Conservation (phyloP, 2,797 vertebrate genomes). For the Oryzias dopingdopingensis region DNA sequence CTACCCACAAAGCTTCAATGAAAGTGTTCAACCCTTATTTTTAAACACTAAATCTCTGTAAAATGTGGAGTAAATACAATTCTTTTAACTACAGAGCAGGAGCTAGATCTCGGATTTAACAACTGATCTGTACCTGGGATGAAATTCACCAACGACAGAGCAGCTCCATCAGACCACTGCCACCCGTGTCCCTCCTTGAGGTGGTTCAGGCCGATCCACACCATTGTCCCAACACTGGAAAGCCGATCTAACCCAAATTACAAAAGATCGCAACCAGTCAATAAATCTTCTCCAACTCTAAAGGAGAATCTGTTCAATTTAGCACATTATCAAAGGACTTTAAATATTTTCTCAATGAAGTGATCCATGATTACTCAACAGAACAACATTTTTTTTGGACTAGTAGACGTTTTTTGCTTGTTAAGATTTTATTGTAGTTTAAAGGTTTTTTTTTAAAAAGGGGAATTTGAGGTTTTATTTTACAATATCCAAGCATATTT, state of each 20-base stretch:
- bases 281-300: background rate
- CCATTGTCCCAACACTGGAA: slow-evolving; percentile 69
- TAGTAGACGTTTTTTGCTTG: no score
- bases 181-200: slow-evolving; percentile 83
- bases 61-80: background rate
- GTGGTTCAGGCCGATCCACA: slow-evolving; percentile 90
- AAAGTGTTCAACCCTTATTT: background rate
- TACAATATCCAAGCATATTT: no score
- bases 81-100: background rate
- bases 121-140: slow-evolving; percentile 64
- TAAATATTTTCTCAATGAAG: no score
- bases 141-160: slow-evolving; percentile 84
- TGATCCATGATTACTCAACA: no score
- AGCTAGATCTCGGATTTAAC: background rate
- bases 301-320: background rate
- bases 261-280: background rate
- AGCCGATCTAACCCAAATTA: slow-evolving; percentile 78
- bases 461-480: no score
- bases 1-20: no score
- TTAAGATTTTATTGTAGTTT: no score
- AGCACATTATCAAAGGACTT: no score
- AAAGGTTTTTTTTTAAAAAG: no score
- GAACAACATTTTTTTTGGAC: no score
- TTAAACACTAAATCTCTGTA: background rate
- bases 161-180: slow-evolving; percentile 91